Evolutionary conservation across 2,113 vertebrate species (phyloP).

Genomic region (Sciurus niger): DNA sequence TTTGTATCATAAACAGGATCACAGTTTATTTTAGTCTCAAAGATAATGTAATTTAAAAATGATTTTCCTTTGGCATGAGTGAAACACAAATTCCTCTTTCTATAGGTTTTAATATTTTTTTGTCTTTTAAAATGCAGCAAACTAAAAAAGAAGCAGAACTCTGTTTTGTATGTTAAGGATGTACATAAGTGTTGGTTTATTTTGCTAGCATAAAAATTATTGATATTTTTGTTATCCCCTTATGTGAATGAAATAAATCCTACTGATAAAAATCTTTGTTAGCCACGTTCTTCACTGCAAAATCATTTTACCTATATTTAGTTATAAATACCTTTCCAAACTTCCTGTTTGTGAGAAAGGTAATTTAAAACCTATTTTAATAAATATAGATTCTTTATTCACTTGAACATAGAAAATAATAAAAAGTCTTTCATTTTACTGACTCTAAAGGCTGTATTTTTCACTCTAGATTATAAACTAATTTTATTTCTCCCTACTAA

Average conservation of each 20-base stretch:
- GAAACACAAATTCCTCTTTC: not conserved
- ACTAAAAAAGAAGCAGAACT: not conserved
- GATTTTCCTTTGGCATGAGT: not conserved
- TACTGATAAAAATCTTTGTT: slow-evolving; percentile 47
- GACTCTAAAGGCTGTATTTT: slow-evolving; percentile 6
- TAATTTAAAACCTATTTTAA: slow-evolving; percentile 43
- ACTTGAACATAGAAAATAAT: not conserved
- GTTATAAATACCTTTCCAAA: slow-evolving; percentile 2
- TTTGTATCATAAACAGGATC: not conserved
- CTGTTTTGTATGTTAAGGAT: not conserved
- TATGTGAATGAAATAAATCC: slow-evolving; percentile 16
- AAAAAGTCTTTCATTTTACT: not conserved
- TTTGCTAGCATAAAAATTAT: not conserved
- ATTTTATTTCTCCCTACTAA: slow-evolving; percentile 56
- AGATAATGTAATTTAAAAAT: slow-evolving; percentile 26
- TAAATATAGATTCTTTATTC: slow-evolving; percentile 12
- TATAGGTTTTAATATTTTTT: not conserved
- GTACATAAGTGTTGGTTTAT: not conserved
- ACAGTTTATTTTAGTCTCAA: not conserved
- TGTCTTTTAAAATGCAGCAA: not conserved
- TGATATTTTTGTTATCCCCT: not conserved
- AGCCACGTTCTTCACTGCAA: not conserved
- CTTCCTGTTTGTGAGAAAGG: not conserved
- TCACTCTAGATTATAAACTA: slow-evolving; percentile 26
- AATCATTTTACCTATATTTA: not conserved